Evolutionary conservation across 1,140 invertebrate species (phyloP).

Genomic region (Theocolax elegans): DNA sequence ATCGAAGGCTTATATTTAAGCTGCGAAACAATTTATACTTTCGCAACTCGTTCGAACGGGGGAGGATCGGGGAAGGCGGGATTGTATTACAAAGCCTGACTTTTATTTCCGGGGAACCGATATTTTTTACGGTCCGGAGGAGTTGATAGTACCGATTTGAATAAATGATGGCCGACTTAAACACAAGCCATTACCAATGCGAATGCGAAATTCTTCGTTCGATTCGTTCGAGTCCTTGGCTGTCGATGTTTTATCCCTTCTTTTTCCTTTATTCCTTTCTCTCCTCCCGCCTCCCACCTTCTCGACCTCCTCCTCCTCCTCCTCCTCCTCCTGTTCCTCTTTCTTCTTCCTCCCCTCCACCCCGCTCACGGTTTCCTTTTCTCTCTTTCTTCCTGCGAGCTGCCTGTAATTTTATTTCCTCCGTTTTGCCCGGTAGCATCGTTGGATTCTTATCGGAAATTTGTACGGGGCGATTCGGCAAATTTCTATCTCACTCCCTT

Average conservation of each 20-base stretch:
- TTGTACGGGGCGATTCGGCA: constrained; percentile 52
- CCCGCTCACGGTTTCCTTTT: background rate
- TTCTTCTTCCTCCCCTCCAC: background rate
- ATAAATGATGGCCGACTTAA: constrained; percentile 63
- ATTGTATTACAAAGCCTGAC: background rate
- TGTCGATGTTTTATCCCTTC: no score
- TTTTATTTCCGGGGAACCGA: constrained; percentile 27
- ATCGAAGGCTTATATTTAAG: constrained; percentile 30
- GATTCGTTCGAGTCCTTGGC: constrained; percentile 43
- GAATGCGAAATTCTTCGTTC: constrained; percentile 22
- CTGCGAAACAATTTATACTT: constrained; percentile 33
- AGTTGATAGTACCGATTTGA: constrained; percentile 54
- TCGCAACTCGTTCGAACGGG: constrained; percentile 13
- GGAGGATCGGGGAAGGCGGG: background rate
- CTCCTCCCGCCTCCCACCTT: constrained; percentile 44
- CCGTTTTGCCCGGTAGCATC: constrained; percentile 47
- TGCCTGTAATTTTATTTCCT: constrained; percentile 60
- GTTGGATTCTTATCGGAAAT: constrained; percentile 61
- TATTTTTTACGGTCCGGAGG: constrained; percentile 36
- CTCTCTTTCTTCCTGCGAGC: constrained; percentile 1
- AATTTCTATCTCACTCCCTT: constrained; percentile 34
- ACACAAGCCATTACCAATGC: constrained; percentile 58
- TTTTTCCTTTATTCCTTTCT: no score
- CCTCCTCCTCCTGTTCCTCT: no score
- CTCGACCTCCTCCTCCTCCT: background rate